Evolutionary conservation across 2,113 vertebrate species (phyloP), one percentile per base, ranked within the genome.

Genomic region (Anarhynchus alexandrinus): DNA sequence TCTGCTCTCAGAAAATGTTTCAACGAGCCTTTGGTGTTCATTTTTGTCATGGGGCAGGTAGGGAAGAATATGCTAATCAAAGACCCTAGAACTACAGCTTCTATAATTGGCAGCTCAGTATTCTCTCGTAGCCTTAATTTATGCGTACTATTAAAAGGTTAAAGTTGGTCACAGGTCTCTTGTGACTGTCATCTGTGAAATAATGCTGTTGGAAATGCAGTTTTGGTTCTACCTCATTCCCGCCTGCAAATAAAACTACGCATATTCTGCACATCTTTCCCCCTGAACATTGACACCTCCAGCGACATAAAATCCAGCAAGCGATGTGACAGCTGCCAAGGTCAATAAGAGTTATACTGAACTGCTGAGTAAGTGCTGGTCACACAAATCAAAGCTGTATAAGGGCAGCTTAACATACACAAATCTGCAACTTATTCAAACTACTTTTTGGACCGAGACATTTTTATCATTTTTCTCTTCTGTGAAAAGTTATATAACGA

Each of bases 341-440:
- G 97, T 98, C 97, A 98, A 97, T 97, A 96, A 97, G 95, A 98
- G 96, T 97, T 98, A 97, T 70, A 90, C 95, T 59, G 95, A 97
- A 96, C 92, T 96, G 97, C 97, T 97, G 97, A 98, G 93, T 96
- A 97, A 97, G 96, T 92, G 95, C 96, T 94, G 92, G 93, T 82
- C 88, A 91, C 96, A 97, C 94, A 96, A 97, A 97, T 97, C 96
- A 97, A 96, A 97, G 96, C 94, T 86, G 61, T 54, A 65, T 95
- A 80, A 97, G 91, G 91, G 93, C 90, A 96, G 96, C 91, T 97
- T 94, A 94, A 95, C 94, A 93, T 82, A 96, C 83, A 96, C 94
- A 91, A 70, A 96, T 92, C 96, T 94, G 93, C 86, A 97, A 93
- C 94, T 97, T 96, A 97, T 40, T 95, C 91, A 64, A 90, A 92